Evolutionary conservation across 2,888 invertebrate genomes (phyloP).

Genomic region (Caenorhabditis panamensis): DNA sequence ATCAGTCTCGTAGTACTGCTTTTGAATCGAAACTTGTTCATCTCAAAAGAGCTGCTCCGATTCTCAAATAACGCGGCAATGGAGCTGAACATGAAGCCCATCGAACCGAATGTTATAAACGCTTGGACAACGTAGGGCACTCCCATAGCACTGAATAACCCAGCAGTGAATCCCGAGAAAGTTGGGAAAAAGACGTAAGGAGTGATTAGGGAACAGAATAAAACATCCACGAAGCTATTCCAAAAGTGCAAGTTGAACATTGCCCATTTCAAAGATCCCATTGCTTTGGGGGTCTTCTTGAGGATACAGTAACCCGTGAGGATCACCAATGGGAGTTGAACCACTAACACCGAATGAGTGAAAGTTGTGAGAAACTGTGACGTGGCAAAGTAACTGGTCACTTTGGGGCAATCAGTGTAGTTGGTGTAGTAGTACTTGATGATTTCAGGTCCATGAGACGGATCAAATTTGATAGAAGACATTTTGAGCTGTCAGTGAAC

Average conservation of each 20-base stretch:
- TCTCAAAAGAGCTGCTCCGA: background rate
- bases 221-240: background rate
- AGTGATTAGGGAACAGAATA: background rate
- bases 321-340: background rate
- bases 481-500: background rate
- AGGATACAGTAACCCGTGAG: conserved; percentile 4
- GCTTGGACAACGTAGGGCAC: background rate
- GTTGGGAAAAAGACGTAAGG: conserved; percentile 1
- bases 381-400: background rate
- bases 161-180: background rate
- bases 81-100: background rate
- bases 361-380: background rate
- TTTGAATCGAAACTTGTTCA: background rate
- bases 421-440: conserved; percentile 1
- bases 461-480: background rate
- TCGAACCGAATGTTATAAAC: background rate
- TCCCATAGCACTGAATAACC: background rate
- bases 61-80: background rate
- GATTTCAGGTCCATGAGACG: background rate
- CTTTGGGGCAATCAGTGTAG: background rate
- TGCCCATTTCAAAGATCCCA: background rate
- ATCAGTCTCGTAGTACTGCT: background rate
- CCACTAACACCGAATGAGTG: background rate
- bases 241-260: background rate
- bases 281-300: conserved; percentile 1